Evolutionary conservation across 1,140 invertebrate species (phyloP), one percentile per base, ranked within the genome.

Genomic region (Globodera ellingtonae): DNA sequence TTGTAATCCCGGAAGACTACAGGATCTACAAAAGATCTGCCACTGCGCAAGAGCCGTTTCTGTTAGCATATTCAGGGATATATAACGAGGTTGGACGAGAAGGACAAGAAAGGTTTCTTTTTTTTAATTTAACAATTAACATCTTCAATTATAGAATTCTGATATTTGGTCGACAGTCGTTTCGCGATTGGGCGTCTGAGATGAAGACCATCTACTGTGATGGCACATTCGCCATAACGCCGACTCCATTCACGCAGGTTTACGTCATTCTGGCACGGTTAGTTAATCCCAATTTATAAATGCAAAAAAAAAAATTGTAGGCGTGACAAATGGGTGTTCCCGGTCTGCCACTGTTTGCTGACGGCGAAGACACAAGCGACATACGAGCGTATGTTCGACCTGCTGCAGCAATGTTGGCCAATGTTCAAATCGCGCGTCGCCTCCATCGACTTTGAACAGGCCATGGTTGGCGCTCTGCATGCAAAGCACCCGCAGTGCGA

Each of bases 371-470:
- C 69, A 4, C 69, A 71, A 18, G 10, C 69, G 13, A 71, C 69
- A 0, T 71, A 71, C 18, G 69, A 71, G 18, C 9, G 18, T 9
- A 71, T 71, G 69, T 50, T 47, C 7, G 72, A 74, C 65, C 44
- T 74, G 13, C 8, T 74, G 7, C 48, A 21, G n/a, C 13, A 74
- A 0, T 44, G 9, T n/a, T 71, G 69, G 69, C 69, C 69, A n/a
- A 50, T 6, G 0, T 71, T 71, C n/a, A 13, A 8, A 46, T 6
- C 69, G 48, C 4, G 9, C 9, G 13, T 5, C 15, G 44, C 48
- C 13, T 71, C 69, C 69, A 71, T 71, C 13, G 69, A 71, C 48
- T 71, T 71, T n/a, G 69, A 71, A 18, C 72, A 74, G 18, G 72
- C 52, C 24, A 62, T 74, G 35, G 13, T 48, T 18, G n/a, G 46